Evolutionary conservation across 1,140 invertebrate genomes (phyloP).

Genomic region (Drosophila arawakana): DNA sequence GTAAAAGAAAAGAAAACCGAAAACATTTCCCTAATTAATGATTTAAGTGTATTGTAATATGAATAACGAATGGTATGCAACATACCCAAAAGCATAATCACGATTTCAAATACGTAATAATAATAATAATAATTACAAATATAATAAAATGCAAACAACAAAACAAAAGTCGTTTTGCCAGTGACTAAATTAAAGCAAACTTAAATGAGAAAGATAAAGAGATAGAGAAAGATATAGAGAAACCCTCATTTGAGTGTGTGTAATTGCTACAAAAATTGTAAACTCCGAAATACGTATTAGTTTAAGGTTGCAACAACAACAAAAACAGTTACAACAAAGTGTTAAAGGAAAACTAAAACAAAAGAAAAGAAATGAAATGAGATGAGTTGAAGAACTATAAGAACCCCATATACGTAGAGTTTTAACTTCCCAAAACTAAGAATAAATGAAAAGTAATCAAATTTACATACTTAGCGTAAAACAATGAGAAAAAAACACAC

Average conservation of each 20-base stretch:
- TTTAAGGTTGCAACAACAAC: constrained; percentile 75
- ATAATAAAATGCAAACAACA: constrained; percentile 15
- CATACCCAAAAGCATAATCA: constrained; percentile 83
- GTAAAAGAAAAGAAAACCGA: constrained; percentile 43
- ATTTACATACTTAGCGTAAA: constrained; percentile 43
- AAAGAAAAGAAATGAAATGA: constrained; percentile 6
- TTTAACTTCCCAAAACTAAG: constrained; percentile 72
- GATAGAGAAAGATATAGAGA: background rate
- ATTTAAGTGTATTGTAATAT: constrained; percentile 53
- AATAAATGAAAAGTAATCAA: constrained; percentile 4
- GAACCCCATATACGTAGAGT: constrained; percentile 78
- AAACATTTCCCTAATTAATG: constrained; percentile 73
- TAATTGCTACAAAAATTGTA: constrained; percentile 47
- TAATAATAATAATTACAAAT: constrained; percentile 46
- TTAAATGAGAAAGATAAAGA: constrained; percentile 34
- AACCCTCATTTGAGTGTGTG: constrained; percentile 38
- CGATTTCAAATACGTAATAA: constrained; percentile 81
- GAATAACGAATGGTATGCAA: constrained; percentile 71
- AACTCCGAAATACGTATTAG: constrained; percentile 81
- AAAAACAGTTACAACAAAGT: constrained; percentile 27
- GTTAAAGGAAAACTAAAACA: constrained; percentile 10
- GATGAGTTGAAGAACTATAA: constrained; percentile 2
- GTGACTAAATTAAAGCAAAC: constrained; percentile 65
- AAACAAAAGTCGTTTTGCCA: constrained; percentile 71
- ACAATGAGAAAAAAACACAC: constrained; percentile 36